phyloP scores from a whole-genome alignment of 2,888 invertebrate species.

The Platynereis dumerilii region DNA sequence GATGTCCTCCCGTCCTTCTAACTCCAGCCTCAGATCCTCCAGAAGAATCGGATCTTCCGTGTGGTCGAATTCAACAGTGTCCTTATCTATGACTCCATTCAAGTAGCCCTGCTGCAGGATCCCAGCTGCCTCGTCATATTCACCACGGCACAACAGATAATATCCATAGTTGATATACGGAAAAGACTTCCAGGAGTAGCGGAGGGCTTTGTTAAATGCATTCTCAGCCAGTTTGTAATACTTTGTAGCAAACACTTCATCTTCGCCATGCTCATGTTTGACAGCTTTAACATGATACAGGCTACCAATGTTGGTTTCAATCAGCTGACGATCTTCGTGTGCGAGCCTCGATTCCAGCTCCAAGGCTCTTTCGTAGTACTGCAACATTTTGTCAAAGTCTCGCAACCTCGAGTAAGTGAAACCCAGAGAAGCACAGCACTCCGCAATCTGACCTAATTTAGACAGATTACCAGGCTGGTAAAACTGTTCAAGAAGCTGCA shows the following conservation, averaged over 20 bases:
- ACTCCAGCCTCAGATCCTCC: constrained; percentile 28
- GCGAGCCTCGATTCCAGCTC: constrained; percentile 25
- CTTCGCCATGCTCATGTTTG: constrained; percentile 18
- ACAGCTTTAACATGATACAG: constrained; percentile 35
- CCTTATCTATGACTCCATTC: constrained; percentile 35
- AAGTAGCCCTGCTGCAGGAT: constrained; percentile 34
- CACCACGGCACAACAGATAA: constrained; percentile 28
- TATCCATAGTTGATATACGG: constrained; percentile 37
- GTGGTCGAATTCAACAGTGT: constrained; percentile 37
- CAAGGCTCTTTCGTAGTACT: constrained; percentile 32
- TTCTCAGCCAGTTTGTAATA: constrained; percentile 25
- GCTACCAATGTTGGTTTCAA: constrained; percentile 36
- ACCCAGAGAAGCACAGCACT: constrained; percentile 33
- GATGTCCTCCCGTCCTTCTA: constrained; percentile 30
- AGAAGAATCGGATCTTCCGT: constrained; percentile 35
- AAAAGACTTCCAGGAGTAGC: constrained; percentile 36
- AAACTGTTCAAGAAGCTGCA: constrained; percentile 25
- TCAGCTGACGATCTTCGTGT: constrained; percentile 31
- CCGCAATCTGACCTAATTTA: constrained; percentile 28
- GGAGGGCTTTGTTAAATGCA: constrained; percentile 30
- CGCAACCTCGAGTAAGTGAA: constrained; percentile 31
- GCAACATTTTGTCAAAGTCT: constrained; percentile 34
- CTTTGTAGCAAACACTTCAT: constrained; percentile 11
- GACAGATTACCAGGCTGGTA: constrained; percentile 17
- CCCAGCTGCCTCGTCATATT: constrained; percentile 20